Evolutionary conservation across 1,140 invertebrate species (phyloP).

Genomic region (Drosophila simulans): DNA sequence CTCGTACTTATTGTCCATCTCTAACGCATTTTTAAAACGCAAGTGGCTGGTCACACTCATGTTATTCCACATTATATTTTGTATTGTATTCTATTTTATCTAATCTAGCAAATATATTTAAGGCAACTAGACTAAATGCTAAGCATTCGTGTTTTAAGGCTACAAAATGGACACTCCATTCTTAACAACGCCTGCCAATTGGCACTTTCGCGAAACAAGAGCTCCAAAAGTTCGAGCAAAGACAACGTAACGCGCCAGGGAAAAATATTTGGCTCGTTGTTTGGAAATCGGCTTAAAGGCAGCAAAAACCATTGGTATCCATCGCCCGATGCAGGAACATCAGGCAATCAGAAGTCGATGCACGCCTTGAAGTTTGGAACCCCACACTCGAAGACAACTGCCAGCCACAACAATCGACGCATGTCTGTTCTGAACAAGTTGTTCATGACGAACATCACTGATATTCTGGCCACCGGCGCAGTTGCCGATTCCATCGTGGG

Average conservation of each 20-base stretch:
- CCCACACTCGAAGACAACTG: slow-evolving; percentile 63
- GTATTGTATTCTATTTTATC: background rate
- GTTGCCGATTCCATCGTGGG: slow-evolving; percentile 87
- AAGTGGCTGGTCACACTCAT: background rate
- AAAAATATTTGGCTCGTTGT: slow-evolving; percentile 68
- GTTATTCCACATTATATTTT: background rate
- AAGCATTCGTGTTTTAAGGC: background rate
- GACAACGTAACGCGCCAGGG: slow-evolving; percentile 50
- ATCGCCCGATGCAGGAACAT: slow-evolving; percentile 11
- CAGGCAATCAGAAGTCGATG: slow-evolving; percentile 23
- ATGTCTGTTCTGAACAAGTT: slow-evolving; percentile 89
- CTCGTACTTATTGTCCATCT: background rate
- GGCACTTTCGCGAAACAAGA: slow-evolving; percentile 15
- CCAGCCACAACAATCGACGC: slow-evolving; percentile 85
- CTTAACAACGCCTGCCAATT: background rate
- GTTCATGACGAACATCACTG: slow-evolving; percentile 92
- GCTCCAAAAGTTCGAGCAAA: slow-evolving; percentile 9
- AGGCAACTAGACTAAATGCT: slow-evolving; percentile 1
- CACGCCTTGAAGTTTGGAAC: slow-evolving; percentile 60
- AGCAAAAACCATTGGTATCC: slow-evolving; percentile 74
- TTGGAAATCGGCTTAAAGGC: slow-evolving; percentile 65
- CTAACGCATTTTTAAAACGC: background rate
- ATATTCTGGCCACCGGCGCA: slow-evolving; percentile 89
- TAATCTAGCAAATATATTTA: background rate
- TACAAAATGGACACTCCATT: background rate